phyloP scores from a whole-genome alignment of 2,797 vertebrate species.

The Eptatretus atami region DNA sequence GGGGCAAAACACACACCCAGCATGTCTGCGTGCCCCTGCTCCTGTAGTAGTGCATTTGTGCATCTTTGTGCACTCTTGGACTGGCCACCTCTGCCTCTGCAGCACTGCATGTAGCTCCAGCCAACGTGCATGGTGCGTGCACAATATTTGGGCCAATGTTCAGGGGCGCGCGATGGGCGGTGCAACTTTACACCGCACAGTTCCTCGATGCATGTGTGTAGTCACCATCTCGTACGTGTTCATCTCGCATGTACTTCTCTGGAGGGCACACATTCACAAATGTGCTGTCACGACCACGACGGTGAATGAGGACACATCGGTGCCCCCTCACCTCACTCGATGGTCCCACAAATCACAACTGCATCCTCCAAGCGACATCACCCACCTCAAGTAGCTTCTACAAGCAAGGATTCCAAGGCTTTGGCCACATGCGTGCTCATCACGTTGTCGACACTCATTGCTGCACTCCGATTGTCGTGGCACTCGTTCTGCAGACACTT shows the following conservation, averaged over 20 bases:
- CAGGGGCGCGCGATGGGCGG: constrained; percentile 25
- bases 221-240: constrained; percentile 55
- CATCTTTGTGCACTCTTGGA: constrained; percentile 36
- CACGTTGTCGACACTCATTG: constrained; percentile 59
- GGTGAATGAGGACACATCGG: constrained; percentile 16
- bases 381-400: constrained; percentile 12
- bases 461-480: constrained; percentile 57
- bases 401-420: constrained; percentile 56
- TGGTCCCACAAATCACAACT: no score
- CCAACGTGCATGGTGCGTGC: background rate
- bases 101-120: background rate
- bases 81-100: background rate
- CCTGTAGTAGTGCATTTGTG: constrained; percentile 49
- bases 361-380: background rate
- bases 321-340: no score
- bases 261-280: constrained; percentile 41
- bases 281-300: constrained; percentile 30
- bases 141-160: constrained; percentile 22
- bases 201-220: constrained; percentile 54
- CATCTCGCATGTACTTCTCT: constrained; percentile 51
- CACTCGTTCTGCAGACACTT: constrained; percentile 41
- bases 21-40: constrained; percentile 45
- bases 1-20: constrained; percentile 26
- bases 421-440: constrained; percentile 61
- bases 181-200: constrained; percentile 53